Conservation (phyloP, 2,113 vertebrate species). For the Pterocles burchelli region DNA sequence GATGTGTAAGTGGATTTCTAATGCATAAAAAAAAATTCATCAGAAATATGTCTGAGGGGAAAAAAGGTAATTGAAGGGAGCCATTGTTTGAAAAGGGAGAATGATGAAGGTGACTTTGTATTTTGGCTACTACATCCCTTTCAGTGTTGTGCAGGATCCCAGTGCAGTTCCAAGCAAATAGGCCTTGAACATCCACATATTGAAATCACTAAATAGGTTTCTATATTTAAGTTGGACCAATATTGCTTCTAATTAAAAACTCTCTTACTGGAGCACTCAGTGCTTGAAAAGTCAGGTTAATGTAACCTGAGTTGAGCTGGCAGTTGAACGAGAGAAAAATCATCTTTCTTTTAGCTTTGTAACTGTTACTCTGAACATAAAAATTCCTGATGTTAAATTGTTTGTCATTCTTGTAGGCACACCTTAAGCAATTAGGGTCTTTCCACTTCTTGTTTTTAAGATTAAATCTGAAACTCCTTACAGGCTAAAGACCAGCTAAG, state of each 20-base stretch:
- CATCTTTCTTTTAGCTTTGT: not conserved
- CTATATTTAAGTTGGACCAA: constrained; percentile 59
- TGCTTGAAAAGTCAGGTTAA: constrained; percentile 10
- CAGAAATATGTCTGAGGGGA: not conserved
- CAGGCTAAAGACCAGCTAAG: not conserved
- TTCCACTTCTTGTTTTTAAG: not conserved
- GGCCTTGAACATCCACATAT: not conserved
- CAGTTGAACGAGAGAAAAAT: not conserved
- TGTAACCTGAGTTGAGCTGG: not conserved
- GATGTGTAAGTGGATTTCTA: not conserved
- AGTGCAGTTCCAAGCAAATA: constrained; percentile 36
- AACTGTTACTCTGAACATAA: not conserved
- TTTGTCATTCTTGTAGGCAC: not conserved
- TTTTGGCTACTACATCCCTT: constrained; percentile 46
- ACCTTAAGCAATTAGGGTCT: not conserved
- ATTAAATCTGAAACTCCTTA: not conserved
- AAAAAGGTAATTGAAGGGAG: not conserved
- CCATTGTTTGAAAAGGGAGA: not conserved
- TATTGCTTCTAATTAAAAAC: constrained; percentile 55
- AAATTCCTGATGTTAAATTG: not conserved
- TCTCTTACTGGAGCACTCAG: not conserved
- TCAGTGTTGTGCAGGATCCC: not conserved
- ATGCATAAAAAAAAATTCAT: not conserved
- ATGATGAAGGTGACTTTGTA: constrained; percentile 44
- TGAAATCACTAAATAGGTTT: constrained; percentile 53